These are phyloP conservation scores for Thamnaconus septentrionalis DNA, from an alignment of 2,113 vertebrate species.

Conservation along the genomic window DNA sequence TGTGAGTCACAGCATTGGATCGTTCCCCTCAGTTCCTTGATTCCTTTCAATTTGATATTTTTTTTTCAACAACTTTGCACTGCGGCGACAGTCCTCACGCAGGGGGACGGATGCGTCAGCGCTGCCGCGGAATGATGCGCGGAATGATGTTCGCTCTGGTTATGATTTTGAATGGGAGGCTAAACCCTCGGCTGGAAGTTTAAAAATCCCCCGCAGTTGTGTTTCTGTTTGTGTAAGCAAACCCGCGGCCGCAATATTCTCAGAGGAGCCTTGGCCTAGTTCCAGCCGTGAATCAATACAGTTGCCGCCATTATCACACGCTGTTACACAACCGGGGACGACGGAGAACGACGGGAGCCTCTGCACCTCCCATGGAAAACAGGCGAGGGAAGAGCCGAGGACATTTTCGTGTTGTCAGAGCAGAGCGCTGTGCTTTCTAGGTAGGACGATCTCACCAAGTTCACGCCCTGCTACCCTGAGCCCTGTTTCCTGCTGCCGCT, in stretches of 20 bases:
- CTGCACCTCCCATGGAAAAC: constrained; percentile 21
- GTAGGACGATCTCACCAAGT: neutral
- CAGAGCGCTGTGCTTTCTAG: constrained; percentile 2
- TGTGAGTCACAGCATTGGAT: constrained; percentile 1
- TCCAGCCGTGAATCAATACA: constrained; percentile 49
- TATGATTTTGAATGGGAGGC: neutral
- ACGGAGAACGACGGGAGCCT: constrained; percentile 38
- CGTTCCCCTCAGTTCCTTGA: neutral
- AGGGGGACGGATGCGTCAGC: constrained; percentile 6
- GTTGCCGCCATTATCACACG: constrained; percentile 1
- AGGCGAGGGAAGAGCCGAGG: constrained; percentile 1
- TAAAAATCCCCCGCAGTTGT: too few relatives aligned
- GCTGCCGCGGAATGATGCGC: neutral
- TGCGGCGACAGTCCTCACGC: constrained; percentile 3
- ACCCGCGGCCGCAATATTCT: constrained; percentile 8
- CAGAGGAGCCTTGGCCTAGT: constrained; percentile 27
- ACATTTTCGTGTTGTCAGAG: constrained; percentile 9
- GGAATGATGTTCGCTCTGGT: neutral
- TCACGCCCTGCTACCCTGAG: too few relatives aligned
- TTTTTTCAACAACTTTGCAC: neutral
- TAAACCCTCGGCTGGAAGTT: too few relatives aligned
- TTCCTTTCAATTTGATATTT: neutral
- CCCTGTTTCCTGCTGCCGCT: neutral
- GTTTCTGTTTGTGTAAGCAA: constrained; percentile 7
- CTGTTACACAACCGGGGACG: constrained; percentile 1